Evolutionary conservation across 2,797 vertebrate genomes (phyloP), one percentile per base, ranked within the genome.

Genomic region (Molossus molossus): DNA sequence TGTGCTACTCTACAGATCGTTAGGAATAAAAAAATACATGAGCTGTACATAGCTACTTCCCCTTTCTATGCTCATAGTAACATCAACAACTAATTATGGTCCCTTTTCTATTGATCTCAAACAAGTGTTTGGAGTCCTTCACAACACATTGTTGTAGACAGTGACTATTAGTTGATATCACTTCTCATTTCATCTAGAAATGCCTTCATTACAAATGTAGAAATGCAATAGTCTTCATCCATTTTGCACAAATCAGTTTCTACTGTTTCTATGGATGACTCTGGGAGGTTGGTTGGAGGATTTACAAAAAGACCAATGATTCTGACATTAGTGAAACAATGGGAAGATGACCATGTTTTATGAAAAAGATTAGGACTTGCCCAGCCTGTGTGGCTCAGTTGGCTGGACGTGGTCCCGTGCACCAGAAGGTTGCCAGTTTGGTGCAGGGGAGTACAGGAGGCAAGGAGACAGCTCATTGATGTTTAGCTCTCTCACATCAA

Each of bases 141-240:
- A 72, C 27, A 72, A 87, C 25, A 93, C 14, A 81, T 2, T 67
- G 40, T 57, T 83, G 21, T 53, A 82, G 73, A 25, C 33, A 62
- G 37, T 89, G 21, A 89, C 17, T 77, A 25, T 94, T 86, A n/a
- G 57, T 50, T 79, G 27, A 55, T 48, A 18, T 88, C 69, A 79
- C 29, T 92, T 94, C 58, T 87, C 18, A 79, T 69, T 93, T 92
- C 48, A 45, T 40, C 15, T 48, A 79, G 40, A 82, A 77, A 72
- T 70, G 6, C 40, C 65, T 84, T 92, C 27, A 57, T 73, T 87
- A 50, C 50, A 20, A 86, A 53, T 45, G 13, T 13, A 85, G 81
- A 90, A 87, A 96, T 45, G 9, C 12, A 64, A 73, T 15, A 73
- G 3, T 88, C 27, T 18, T 18, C 40, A 27, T 25, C 40, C 10